Conservation (phyloP, 64 coral and sea anemone species). For the Porites australiensis region DNA sequence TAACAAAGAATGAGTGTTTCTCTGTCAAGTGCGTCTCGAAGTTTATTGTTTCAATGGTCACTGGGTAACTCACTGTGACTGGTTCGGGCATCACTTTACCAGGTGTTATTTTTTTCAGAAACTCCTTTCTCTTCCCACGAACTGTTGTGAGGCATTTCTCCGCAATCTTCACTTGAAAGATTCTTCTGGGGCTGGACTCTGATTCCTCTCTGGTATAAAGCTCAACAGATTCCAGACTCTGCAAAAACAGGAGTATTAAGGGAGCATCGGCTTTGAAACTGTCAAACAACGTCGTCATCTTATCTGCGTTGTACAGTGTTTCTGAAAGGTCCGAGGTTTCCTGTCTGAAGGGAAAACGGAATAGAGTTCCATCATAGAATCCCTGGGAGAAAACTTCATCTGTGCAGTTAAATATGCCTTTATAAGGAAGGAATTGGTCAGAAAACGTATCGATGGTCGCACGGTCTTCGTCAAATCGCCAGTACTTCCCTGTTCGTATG, state of each 20-base stretch:
- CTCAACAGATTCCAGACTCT: slow-evolving; percentile 78
- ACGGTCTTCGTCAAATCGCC: background rate
- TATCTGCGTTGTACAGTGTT: background rate
- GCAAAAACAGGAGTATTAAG: slow-evolving; percentile 80
- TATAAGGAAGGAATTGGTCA: slow-evolving; percentile 89
- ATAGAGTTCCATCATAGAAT: slow-evolving; percentile 80
- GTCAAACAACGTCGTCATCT: slow-evolving; percentile 64
- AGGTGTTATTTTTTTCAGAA: slow-evolving; percentile 18
- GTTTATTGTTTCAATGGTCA: background rate
- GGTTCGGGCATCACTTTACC: background rate
- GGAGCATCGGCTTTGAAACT: slow-evolving; percentile 81
- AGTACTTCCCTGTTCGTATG: slow-evolving; percentile 56
- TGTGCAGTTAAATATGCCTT: slow-evolving; percentile 73
- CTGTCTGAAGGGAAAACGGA: slow-evolving; percentile 23
- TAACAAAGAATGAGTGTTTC: background rate
- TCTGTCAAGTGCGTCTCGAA: background rate
- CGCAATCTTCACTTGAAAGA: slow-evolving; percentile 61
- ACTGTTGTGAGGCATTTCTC: slow-evolving; percentile 4
- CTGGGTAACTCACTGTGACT: background rate
- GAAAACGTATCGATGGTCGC: slow-evolving; percentile 32
- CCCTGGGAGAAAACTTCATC: slow-evolving; percentile 63
- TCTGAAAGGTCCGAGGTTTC: background rate
- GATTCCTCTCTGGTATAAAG: slow-evolving; percentile 50
- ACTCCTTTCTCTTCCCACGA: slow-evolving; percentile 55
- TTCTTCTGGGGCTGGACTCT: slow-evolving; percentile 23